These are phyloP conservation scores for Hoplostethus atlanticus DNA, from an alignment of 2,797 vertebrate genomes.

Conservation along the genomic window DNA sequence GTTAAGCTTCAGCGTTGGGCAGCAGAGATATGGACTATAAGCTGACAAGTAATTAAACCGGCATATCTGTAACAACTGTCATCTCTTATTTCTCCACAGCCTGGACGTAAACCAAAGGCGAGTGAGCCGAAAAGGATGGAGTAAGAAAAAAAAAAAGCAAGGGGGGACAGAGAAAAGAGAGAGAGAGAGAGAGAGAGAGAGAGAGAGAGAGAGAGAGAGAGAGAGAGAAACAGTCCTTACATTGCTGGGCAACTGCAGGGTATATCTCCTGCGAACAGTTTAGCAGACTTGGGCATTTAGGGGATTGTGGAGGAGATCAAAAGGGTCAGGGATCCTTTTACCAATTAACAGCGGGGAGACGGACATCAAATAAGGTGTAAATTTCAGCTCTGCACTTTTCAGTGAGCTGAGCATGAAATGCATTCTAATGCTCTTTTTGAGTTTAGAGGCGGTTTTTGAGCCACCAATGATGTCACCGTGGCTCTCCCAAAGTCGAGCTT, in stretches of 20 bases:
- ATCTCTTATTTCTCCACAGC: constrained; percentile 97
- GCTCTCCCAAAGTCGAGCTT: constrained; percentile 86
- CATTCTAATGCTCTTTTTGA: constrained; percentile 90
- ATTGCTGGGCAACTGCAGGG: constrained; percentile 86
- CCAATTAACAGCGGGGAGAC: constrained; percentile 92
- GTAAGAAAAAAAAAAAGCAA: constrained; percentile 74
- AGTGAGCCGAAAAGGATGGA: constrained; percentile 83
- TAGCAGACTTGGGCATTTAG: constrained; percentile 93
- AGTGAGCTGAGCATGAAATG: constrained; percentile 90
- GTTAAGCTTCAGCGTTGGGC: constrained; percentile 95
- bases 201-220: constrained; percentile 73
- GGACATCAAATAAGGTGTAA: constrained; percentile 94
- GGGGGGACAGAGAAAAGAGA: constrained; percentile 65
- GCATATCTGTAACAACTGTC: constrained; percentile 99
- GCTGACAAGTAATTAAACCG: constrained; percentile 99
- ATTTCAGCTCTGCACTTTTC: constrained; percentile 93
- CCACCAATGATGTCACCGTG: constrained; percentile 87
- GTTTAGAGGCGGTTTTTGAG: constrained; percentile 85
- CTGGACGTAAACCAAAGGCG: constrained; percentile 95
- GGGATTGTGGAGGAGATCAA: constrained; percentile 91
- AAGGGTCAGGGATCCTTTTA: constrained; percentile 92
- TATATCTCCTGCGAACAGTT: constrained; percentile 91
- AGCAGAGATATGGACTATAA: constrained; percentile 96
- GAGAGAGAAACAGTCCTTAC: constrained; percentile 79
- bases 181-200: constrained; percentile 59